These are phyloP conservation scores for Noctua fimbriata DNA, from an alignment of 2,888 invertebrate genomes.

Conservation along the genomic window DNA sequence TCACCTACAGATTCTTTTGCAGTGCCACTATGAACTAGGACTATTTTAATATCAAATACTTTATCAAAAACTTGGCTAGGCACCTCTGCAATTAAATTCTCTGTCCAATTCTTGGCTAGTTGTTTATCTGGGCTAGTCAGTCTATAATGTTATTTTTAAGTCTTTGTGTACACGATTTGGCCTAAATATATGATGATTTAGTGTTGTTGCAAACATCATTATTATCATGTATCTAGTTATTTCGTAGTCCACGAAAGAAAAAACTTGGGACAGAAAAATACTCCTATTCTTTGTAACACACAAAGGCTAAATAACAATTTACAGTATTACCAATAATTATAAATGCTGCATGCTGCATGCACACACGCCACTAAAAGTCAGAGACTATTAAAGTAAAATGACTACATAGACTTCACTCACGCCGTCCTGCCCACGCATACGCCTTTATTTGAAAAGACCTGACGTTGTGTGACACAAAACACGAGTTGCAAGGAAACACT, in stretches of 20 bases:
- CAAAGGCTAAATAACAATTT: not conserved
- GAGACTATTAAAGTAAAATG: constrained; percentile 32
- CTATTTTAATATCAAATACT: constrained; percentile 29
- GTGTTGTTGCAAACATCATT: not conserved
- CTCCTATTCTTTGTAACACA: not conserved
- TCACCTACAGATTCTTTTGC: not conserved
- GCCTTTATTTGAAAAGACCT: constrained; percentile 51
- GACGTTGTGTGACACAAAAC: constrained; percentile 52
- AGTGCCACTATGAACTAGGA: not conserved
- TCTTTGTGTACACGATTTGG: constrained; percentile 25
- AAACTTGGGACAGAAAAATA: not conserved
- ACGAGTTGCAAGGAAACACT: constrained; percentile 48
- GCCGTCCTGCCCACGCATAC: not conserved
- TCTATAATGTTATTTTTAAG: constrained; percentile 35
- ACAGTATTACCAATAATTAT: constrained; percentile 14
- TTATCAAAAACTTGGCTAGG: constrained; percentile 50
- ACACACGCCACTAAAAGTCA: constrained; percentile 32
- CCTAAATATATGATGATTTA: constrained; percentile 25
- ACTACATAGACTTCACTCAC: constrained; percentile 10
- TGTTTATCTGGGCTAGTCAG: constrained; percentile 47
- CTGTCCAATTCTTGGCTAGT: constrained; percentile 50
- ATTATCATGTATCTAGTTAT: not conserved
- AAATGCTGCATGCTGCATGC: not conserved
- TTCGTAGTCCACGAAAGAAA: not conserved
- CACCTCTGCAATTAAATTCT: constrained; percentile 37